A percentile compares a stretch with the other conserved stretches of the same genome.
These are phyloP conservation scores for Allophyes oxyacanthae DNA, from an alignment of 2,888 invertebrate species.

Conservation along the genomic window DNA sequence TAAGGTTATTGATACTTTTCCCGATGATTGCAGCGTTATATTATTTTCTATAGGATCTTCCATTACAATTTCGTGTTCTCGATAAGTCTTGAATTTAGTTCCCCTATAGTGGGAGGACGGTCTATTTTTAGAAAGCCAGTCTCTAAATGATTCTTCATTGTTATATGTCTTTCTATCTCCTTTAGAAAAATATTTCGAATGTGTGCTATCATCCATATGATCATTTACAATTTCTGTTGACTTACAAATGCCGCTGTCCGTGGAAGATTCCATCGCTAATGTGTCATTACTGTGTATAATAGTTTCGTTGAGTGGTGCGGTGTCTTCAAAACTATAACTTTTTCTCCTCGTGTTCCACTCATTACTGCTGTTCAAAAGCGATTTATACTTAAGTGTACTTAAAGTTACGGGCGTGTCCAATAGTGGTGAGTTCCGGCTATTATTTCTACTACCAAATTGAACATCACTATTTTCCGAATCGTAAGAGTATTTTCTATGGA, in stretches of 20 bases:
- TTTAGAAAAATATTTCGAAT: constrained; percentile 57
- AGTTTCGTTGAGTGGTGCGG: constrained; percentile 75
- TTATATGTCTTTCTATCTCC: constrained; percentile 63
- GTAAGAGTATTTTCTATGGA: constrained; percentile 75
- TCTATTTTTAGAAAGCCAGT: constrained; percentile 83
- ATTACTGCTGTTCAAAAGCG: constrained; percentile 78
- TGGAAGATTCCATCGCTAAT: constrained; percentile 92
- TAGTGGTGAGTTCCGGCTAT: constrained; percentile 73
- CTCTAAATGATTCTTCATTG: constrained; percentile 78
- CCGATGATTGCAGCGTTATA: constrained; percentile 77
- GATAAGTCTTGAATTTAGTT: constrained; percentile 67
- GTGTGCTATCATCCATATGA: constrained; percentile 64
- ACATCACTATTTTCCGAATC: constrained; percentile 79
- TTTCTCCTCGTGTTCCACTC: constrained; percentile 93
- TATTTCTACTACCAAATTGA: constrained; percentile 68
- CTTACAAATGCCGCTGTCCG: constrained; percentile 93
- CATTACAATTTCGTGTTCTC: constrained; percentile 68
- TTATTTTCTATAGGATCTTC: constrained; percentile 72
- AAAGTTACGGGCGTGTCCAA: constrained; percentile 77
- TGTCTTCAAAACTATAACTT: constrained; percentile 92
- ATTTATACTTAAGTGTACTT: constrained; percentile 83
- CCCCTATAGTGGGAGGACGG: constrained; percentile 68
- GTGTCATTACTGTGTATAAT: constrained; percentile 80
- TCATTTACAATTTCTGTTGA: constrained; percentile 91
- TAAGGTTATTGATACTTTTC: constrained; percentile 82